Percentiles rank a stretch among this genome's conserved stretches.
These are phyloP conservation scores for Drosophila mulleri DNA, from an alignment of 2,888 invertebrate species.

Conservation along the genomic window DNA sequence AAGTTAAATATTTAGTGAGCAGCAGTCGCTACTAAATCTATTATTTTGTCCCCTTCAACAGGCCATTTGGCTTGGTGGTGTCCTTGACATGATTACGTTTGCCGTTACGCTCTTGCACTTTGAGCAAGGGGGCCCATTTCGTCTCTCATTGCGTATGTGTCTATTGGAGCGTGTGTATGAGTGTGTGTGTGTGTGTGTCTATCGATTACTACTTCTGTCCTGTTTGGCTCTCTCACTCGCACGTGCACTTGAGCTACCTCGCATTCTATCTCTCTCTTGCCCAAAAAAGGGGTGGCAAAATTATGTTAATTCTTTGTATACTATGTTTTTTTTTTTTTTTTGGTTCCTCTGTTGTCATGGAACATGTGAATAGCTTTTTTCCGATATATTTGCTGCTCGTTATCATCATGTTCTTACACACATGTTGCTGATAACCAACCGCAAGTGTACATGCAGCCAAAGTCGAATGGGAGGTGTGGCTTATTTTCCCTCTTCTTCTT, in stretches of 20 bases:
- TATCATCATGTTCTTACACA: slow-evolving; percentile 43
- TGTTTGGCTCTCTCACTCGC: slow-evolving; percentile 19
- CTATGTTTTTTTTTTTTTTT: slow-evolving; percentile 7
- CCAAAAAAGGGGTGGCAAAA: slow-evolving; percentile 37
- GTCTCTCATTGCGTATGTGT: not conserved
- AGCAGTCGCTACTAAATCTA: slow-evolving; percentile 12
- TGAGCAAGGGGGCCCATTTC: not conserved
- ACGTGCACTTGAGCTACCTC: slow-evolving; percentile 1
- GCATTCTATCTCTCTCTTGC: not conserved
- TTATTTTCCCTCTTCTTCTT: not conserved
- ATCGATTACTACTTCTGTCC: slow-evolving; percentile 45
- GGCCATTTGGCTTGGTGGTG: slow-evolving; percentile 31
- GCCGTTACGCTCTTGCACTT: slow-evolving; percentile 30
- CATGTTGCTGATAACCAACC: slow-evolving; percentile 29
- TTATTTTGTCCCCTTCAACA: slow-evolving; percentile 14
- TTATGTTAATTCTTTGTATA: slow-evolving; percentile 6
- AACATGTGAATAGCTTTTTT: slow-evolving; percentile 31
- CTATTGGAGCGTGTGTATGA: no score
- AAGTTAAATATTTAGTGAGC: slow-evolving; percentile 59
- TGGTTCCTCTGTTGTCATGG: slow-evolving; percentile 11
- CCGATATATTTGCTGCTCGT: slow-evolving; percentile 4
- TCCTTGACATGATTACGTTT: slow-evolving; percentile 55
- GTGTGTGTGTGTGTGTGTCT: not conserved
- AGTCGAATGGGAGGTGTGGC: slow-evolving; percentile 35
- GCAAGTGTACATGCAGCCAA: not conserved